A percentile compares a stretch with the other conserved stretches of the same genome.
Conservation (phyloP, 2,797 vertebrate genomes). For the Mormyrus hasselquistii region DNA sequence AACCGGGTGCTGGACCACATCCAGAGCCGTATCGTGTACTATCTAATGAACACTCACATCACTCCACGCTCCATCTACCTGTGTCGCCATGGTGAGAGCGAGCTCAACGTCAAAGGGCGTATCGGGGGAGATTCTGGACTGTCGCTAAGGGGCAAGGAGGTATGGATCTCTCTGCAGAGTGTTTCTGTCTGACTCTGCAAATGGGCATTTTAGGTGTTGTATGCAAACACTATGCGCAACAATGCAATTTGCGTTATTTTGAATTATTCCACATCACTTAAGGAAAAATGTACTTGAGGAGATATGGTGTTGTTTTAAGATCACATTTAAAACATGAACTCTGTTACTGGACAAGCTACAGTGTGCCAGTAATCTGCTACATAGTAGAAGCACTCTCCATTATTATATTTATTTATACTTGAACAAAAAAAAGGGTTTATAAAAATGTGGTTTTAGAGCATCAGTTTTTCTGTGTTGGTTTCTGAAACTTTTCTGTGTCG, state of each 20-base stretch:
- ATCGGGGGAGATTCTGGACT: slow-evolving; percentile 95
- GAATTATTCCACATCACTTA: not conserved
- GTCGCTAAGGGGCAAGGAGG: slow-evolving; percentile 81
- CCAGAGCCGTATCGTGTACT: slow-evolving; percentile 97
- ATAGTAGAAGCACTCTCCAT: not conserved
- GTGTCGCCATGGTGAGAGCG: slow-evolving; percentile 95
- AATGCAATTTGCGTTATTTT: not conserved
- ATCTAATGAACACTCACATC: slow-evolving; percentile 99
- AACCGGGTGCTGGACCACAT: slow-evolving; percentile 94
- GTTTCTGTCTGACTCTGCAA: not conserved
- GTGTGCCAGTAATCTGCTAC: not conserved
- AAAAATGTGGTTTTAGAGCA: not conserved
- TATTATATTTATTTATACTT: not conserved
- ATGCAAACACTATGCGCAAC: not conserved
- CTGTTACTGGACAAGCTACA: not conserved
- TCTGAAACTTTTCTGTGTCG: not conserved
- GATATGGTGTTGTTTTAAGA: not conserved
- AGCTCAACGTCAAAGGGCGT: slow-evolving; percentile 85
- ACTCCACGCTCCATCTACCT: slow-evolving; percentile 96
- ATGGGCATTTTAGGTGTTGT: not conserved
- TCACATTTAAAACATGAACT: not conserved
- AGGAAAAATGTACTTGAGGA: not conserved
- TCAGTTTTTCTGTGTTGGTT: not conserved
- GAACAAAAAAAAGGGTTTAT: not conserved
- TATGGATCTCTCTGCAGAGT: slow-evolving; percentile 24